These are phyloP conservation scores for Lasioglossum albipes DNA, from an alignment of 1,140 invertebrate species.

Conservation along the genomic window DNA sequence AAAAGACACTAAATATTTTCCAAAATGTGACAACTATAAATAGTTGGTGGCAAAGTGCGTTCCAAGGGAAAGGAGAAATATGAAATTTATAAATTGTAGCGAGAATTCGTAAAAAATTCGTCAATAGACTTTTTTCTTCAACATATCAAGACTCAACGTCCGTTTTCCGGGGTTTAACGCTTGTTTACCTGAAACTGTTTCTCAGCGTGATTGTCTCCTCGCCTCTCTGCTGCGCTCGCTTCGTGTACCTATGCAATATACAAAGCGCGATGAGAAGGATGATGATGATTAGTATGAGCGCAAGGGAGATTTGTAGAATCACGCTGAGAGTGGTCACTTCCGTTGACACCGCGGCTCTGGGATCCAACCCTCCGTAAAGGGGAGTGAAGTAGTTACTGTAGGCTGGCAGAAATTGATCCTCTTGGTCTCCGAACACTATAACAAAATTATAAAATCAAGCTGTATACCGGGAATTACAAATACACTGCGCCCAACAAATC, in stretches of 20 bases:
- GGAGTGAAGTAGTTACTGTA: slow-evolving; percentile 76
- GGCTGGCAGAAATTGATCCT: slow-evolving; percentile 68
- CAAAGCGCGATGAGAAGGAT: slow-evolving; percentile 85
- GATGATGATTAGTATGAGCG: slow-evolving; percentile 84
- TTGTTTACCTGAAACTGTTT: slow-evolving; percentile 84
- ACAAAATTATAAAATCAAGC: slow-evolving; percentile 3
- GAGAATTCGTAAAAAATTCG: too few relatives aligned
- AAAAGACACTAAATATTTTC: too few relatives aligned
- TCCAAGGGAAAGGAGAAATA: too few relatives aligned
- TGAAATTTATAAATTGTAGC: too few relatives aligned
- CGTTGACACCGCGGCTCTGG: slow-evolving; percentile 56
- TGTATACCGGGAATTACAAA: background rate
- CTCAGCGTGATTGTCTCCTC: slow-evolving; percentile 88
- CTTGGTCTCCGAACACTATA: slow-evolving; percentile 71
- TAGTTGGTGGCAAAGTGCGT: too few relatives aligned
- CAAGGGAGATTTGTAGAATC: slow-evolving; percentile 81
- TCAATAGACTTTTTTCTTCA: too few relatives aligned
- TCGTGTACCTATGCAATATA: slow-evolving; percentile 86
- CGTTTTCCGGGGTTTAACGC: background rate
- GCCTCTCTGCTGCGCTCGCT: slow-evolving; percentile 86
- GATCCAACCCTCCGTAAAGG: slow-evolving; percentile 73
- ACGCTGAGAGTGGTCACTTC: slow-evolving; percentile 69
- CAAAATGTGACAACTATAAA: too few relatives aligned
- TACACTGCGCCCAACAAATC: too few relatives aligned
- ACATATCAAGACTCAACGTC: too few relatives aligned